phyloP scores from a whole-genome alignment of 2,797 vertebrate species.

The Clamator glandarius region DNA sequence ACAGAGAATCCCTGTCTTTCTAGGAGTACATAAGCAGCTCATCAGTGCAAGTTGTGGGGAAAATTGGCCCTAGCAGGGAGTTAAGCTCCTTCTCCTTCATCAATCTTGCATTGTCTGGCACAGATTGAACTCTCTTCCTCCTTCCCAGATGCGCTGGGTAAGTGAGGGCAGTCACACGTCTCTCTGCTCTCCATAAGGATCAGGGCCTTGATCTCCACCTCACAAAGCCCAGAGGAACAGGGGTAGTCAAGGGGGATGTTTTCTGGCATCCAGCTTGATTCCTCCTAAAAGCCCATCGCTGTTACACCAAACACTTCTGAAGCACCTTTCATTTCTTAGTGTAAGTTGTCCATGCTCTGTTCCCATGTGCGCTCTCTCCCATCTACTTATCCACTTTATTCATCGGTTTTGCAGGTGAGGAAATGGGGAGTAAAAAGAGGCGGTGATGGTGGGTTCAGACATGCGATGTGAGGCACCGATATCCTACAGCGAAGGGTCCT shows the following conservation, averaged over 20 bases:
- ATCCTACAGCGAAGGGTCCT: background rate
- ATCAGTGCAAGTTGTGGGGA: background rate
- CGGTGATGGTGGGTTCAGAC: background rate
- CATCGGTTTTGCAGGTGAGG: background rate
- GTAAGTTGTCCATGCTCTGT: background rate
- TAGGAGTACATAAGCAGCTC: background rate
- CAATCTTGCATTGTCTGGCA: background rate
- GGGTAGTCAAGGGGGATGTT: background rate
- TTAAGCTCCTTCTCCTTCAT: background rate
- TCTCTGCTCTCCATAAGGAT: background rate
- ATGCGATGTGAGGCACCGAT: background rate
- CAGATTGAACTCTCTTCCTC: background rate
- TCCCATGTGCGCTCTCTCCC: background rate
- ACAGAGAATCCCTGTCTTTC: background rate
- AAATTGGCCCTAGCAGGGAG: background rate
- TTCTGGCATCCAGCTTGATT: background rate
- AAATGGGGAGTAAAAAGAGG: background rate
- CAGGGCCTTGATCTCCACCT: background rate
- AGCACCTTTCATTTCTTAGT: background rate
- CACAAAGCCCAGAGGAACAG: background rate
- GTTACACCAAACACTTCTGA: background rate
- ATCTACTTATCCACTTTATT: background rate
- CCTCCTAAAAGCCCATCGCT: background rate
- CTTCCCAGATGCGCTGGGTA: background rate
- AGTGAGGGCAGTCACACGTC: background rate